phyloP scores from a whole-genome alignment of 2,888 invertebrate genomes.

The Sinopyrophorus schimmeli region DNA sequence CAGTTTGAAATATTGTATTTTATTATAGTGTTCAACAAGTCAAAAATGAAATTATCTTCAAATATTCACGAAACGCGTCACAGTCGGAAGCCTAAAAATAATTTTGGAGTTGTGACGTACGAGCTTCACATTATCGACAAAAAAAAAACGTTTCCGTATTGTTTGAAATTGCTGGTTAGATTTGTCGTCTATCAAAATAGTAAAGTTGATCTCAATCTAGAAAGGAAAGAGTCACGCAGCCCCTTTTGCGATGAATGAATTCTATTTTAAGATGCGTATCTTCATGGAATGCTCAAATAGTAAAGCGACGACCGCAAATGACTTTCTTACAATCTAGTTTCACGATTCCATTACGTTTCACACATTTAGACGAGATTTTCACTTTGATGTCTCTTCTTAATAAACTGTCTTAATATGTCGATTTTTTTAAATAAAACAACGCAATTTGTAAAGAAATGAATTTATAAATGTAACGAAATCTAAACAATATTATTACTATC shows the following conservation, averaged over 20 bases:
- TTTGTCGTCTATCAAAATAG: slow-evolving; percentile 8
- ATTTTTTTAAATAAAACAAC: too few species aligned
- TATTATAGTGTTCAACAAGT: slow-evolving; percentile 18
- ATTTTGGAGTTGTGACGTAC: slow-evolving; percentile 1
- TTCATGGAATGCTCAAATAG: slow-evolving; percentile 7
- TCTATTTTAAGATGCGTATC: slow-evolving; percentile 13
- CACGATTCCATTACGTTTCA: too few species aligned
- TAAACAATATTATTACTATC: too few species aligned
- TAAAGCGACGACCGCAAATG: slow-evolving; percentile 5
- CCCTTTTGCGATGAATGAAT: slow-evolving; percentile 7
- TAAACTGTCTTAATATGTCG: too few species aligned
- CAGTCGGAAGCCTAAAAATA: not conserved
- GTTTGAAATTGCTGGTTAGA: slow-evolving; percentile 7
- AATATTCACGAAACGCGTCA: not conserved
- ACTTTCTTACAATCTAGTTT: slow-evolving; percentile 7
- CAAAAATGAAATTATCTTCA: not conserved
- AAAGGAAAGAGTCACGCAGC: slow-evolving; percentile 12
- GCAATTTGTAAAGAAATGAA: too few species aligned
- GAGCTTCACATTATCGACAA: not conserved
- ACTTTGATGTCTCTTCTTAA: too few species aligned
- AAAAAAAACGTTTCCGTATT: too few species aligned
- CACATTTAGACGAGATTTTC: too few species aligned
- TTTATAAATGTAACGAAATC: too few species aligned
- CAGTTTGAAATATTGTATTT: slow-evolving; percentile 6
- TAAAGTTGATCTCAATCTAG: slow-evolving; percentile 6